phyloP scores from a whole-genome alignment of 1,140 invertebrate species.

The Rhagoletis zephyria region DNA sequence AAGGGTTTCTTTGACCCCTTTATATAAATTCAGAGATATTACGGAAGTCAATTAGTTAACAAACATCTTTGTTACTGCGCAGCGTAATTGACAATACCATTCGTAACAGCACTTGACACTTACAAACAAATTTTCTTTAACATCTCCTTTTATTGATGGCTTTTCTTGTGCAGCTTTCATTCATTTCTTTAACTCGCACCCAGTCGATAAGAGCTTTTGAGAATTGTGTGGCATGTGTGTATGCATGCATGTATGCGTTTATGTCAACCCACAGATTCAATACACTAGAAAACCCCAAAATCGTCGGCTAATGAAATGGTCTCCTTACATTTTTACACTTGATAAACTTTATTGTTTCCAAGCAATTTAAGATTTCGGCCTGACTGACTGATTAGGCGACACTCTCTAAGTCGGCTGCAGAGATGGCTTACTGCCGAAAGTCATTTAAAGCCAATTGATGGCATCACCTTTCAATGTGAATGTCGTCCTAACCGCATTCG shows the following conservation, averaged over 20 bases:
- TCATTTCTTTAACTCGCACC: neutral
- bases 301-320: neutral
- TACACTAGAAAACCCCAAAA: neutral
- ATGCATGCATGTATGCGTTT: neutral
- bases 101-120: neutral
- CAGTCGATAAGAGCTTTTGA: neutral
- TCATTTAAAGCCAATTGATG: constrained; percentile 2
- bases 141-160: constrained; percentile 1
- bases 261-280: neutral
- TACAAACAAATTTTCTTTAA: neutral
- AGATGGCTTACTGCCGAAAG: neutral
- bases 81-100: neutral
- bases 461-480: constrained; percentile 6
- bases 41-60: neutral
- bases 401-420: neutral
- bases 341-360: constrained; percentile 71
- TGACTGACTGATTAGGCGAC: constrained; percentile 56
- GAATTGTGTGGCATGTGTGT: neutral
- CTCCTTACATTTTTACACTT: constrained; percentile 62
- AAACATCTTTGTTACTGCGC: neutral
- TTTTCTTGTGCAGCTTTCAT: neutral
- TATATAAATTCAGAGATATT: neutral
- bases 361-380: constrained; percentile 69
- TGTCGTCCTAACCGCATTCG: neutral
- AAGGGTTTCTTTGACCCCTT: neutral